Evolutionary conservation across 2,113 vertebrate species (phyloP).

Genomic region (Tonatia bakeri): DNA sequence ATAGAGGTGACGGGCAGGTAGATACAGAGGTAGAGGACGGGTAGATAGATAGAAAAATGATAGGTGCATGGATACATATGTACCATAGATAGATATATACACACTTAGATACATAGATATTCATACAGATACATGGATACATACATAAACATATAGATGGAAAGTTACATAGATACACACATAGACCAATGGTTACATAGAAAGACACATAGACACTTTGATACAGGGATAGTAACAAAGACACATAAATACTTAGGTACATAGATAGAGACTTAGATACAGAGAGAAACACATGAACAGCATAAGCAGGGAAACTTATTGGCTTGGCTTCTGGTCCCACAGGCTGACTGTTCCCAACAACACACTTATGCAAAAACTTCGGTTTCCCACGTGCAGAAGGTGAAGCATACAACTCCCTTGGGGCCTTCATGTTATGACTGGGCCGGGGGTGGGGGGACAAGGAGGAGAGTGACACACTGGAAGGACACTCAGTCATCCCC

Average conservation of each 20-base stretch:
- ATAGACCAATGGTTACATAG: neutral
- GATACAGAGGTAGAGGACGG: too few relatives aligned
- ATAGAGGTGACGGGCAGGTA: too few relatives aligned
- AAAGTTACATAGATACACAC: too few relatives aligned
- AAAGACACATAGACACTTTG: too few relatives aligned
- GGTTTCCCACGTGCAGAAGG: neutral
- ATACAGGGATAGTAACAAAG: neutral
- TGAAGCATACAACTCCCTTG: neutral
- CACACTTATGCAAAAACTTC: too few relatives aligned
- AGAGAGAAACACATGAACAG: neutral
- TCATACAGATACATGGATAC: accelerated
- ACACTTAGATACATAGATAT: neutral
- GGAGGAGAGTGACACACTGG: accelerated
- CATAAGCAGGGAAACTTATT: neutral
- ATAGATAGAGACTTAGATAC: neutral
- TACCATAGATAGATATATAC: too few relatives aligned
- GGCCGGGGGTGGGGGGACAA: too few relatives aligned
- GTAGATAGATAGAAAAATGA: too few relatives aligned
- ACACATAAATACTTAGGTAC: neutral
- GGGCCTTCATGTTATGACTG: accelerated
- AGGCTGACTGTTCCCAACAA: neutral
- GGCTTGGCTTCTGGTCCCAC: accelerated
- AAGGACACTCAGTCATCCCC: accelerated
- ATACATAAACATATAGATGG: too few relatives aligned
- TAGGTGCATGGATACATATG: neutral